A percentile compares a stretch with the other conserved stretches of the same genome.
Conservation (phyloP, 2,113 vertebrate genomes). For the Sakesphorus luctuosus region DNA sequence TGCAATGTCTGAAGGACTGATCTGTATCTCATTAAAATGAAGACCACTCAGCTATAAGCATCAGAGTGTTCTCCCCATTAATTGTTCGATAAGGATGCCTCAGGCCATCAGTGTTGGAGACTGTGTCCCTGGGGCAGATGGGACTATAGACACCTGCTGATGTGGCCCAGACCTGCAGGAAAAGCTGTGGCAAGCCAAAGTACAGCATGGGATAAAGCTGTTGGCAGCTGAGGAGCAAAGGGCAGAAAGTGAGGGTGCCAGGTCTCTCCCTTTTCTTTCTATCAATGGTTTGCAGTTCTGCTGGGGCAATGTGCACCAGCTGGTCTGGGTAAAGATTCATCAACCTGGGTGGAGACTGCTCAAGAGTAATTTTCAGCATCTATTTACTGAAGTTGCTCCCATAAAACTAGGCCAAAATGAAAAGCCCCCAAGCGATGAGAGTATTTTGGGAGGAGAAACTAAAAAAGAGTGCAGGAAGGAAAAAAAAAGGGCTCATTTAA, state of each 20-base stretch:
- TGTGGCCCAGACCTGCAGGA: background rate
- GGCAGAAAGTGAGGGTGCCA: background rate
- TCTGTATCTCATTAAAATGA: background rate
- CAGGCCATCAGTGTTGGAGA: background rate
- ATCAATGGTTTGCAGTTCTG: background rate
- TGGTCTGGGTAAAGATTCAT: background rate
- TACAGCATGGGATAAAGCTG: background rate
- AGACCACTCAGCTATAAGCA: background rate
- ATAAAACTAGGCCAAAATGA: background rate
- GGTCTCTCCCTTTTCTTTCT: background rate
- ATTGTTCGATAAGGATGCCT: background rate
- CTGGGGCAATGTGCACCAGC: background rate
- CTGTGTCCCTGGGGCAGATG: accelerated
- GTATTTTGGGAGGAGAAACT: background rate
- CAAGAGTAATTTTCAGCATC: background rate
- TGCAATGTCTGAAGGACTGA: background rate
- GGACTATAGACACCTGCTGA: background rate
- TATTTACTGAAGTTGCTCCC: background rate
- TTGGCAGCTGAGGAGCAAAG: constrained; percentile 32
- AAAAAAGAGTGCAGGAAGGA: accelerated
- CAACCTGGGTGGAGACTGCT: background rate
- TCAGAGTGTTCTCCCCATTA: background rate
- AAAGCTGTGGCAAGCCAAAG: background rate
- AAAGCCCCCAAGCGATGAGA: background rate
- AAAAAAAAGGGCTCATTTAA: background rate